phyloP scores from a whole-genome alignment of 2,113 vertebrate genomes.

The Ahaetulla prasina region DNA sequence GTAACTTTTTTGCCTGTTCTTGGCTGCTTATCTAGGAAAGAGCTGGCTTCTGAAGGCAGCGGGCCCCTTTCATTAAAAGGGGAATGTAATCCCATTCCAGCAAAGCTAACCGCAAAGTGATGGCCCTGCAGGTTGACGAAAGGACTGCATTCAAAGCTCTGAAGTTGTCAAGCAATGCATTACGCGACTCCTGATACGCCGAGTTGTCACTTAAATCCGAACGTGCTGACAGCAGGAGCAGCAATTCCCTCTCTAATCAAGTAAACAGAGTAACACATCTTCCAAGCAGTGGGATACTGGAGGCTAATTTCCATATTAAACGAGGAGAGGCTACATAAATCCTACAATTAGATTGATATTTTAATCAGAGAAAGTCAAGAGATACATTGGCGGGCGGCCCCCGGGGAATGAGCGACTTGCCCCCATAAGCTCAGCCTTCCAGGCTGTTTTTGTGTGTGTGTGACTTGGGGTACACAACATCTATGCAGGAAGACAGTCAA shows the following conservation, averaged over 20 bases:
- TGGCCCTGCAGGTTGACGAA: constrained; percentile 10
- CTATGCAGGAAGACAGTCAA: not conserved
- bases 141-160: constrained; percentile 52
- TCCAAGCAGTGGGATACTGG: constrained; percentile 59
- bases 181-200: constrained; percentile 62
- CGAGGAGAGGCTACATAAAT: constrained; percentile 51
- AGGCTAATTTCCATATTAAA: constrained; percentile 66
- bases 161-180: constrained; percentile 54
- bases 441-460: constrained; percentile 14
- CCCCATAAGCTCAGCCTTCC: constrained; percentile 36
- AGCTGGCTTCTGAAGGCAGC: not conserved
- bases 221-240: constrained; percentile 60
- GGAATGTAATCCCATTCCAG: not conserved
- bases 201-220: constrained; percentile 62
- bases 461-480: constrained; percentile 35
- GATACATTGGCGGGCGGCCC: constrained; percentile 51
- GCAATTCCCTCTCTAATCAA: constrained; percentile 65
- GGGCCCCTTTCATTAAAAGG: not conserved
- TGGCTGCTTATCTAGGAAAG: constrained; percentile 1
- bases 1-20: not conserved
- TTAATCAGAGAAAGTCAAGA: constrained; percentile 62
- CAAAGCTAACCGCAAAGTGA: constrained; percentile 19
- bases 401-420: constrained; percentile 38
- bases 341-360: constrained; percentile 65
- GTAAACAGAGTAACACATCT: constrained; percentile 59